Evolutionary conservation across 2,797 vertebrate genomes (phyloP).

Genomic region (Psittacula echo): DNA sequence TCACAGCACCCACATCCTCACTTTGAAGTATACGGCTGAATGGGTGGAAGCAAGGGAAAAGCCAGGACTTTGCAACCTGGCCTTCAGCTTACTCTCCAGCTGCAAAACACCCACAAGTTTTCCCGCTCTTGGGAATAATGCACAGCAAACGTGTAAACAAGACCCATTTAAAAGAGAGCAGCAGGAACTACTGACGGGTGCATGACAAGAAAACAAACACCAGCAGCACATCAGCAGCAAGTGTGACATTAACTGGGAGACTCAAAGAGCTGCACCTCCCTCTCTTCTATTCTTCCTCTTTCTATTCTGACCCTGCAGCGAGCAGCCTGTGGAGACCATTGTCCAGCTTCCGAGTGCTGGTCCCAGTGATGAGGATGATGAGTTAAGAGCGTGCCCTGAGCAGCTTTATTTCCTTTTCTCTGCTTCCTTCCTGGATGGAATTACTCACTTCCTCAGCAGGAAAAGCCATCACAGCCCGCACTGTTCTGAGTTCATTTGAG

Average conservation of each 20-base stretch:
- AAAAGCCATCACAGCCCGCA: neutral
- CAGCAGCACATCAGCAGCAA: neutral
- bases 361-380: fast-evolving
- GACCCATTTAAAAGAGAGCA: neutral
- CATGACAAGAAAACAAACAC: neutral
- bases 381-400: neutral
- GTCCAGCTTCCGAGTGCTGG: neutral
- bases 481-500: conserved; percentile 26
- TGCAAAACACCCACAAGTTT: neutral
- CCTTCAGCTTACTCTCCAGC: neutral
- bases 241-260: fast-evolving
- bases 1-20: neutral
- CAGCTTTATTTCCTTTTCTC: neutral
- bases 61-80: neutral
- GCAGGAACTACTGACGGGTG: neutral
- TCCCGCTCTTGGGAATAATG: neutral
- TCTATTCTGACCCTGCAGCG: neutral
- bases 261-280: neutral
- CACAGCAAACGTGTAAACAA: neutral
- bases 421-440: conserved; percentile 51
- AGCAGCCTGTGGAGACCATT: neutral
- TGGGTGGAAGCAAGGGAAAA: neutral
- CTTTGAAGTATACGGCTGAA: neutral
- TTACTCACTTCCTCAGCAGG: conserved; percentile 61
- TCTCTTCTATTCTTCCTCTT: neutral